Percentiles rank a stretch among this genome's conserved stretches.
Conservation (phyloP, 2,797 vertebrate species). For the Anguilla megastoma region DNA sequence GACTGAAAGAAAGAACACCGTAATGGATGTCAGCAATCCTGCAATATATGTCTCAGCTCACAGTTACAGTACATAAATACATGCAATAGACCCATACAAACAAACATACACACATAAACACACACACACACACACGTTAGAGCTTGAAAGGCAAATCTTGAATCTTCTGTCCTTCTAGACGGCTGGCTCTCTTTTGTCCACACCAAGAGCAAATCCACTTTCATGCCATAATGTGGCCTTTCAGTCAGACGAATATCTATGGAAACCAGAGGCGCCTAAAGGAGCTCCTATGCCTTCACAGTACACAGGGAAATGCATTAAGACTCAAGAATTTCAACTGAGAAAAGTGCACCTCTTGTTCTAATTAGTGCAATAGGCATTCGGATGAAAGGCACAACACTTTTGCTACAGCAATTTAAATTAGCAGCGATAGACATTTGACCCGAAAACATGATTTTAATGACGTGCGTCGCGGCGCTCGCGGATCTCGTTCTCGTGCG, state of each 20-base stretch:
- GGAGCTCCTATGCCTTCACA: slow-evolving; percentile 26
- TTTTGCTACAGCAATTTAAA: background rate
- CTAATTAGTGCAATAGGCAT: background rate
- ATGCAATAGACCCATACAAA: slow-evolving; percentile 15
- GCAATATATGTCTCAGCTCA: slow-evolving; percentile 1
- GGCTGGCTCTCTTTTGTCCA: slow-evolving; percentile 33
- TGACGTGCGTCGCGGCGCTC: background rate
- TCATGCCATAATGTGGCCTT: slow-evolving; percentile 47
- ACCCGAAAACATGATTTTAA: background rate
- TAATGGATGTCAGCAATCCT: background rate
- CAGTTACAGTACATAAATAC: slow-evolving; percentile 13
- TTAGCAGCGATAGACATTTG: background rate
- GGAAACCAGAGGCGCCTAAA: slow-evolving; percentile 42
- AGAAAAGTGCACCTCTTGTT: background rate
- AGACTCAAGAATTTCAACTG: background rate
- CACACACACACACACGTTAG: slow-evolving; percentile 18
- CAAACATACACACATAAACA: slow-evolving; percentile 2
- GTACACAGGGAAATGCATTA: slow-evolving; percentile 20
- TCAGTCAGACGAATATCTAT: slow-evolving; percentile 50
- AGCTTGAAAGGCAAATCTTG: background rate
- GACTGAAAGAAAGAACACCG: background rate
- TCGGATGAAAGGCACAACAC: background rate
- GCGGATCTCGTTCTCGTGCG: background rate
- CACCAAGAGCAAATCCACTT: slow-evolving; percentile 53
- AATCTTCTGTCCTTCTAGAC: background rate